Base-by-base conservation (phyloP, 2,113 vertebrate genomes). In the Callionymus lyra region DNA sequence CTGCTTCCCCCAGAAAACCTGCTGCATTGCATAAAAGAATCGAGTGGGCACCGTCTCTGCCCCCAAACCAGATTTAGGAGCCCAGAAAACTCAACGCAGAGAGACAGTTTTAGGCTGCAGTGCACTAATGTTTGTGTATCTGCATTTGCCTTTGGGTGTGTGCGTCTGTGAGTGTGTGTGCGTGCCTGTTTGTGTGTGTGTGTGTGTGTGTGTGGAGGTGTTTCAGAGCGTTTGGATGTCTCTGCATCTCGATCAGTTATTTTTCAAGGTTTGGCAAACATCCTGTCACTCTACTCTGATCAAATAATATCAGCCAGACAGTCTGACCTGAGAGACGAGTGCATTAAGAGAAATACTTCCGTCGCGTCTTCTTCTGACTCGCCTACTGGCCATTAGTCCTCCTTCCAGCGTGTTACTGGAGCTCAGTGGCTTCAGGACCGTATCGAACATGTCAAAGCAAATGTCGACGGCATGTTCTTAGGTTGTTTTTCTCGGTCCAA, bases 1-100 rank as follows among this genome's bases (percentile, higher is more conserved):
- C 68, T 79, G 53, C 71, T 69, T 69, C 65, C 75, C 62, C 74
- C 63, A 74, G 68, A 71, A 77, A 81, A 79, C 76, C 81, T 81
- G 78, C 78, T 74, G 78, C 72, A 72, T 73, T 71, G 74, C 76
- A 81, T 82, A 79, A 82, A 81, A 76, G 70, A 76, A 81, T 72
- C 38, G 77, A 81, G 80, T 82, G 80, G 77, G 80, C 80, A 82
- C 77, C 72, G 66, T 81, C 74, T 82, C 74, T 82, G 77, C 80
- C 77, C 80, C 74, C 76, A 82, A 81, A 81, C 76, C 77, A 81
- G 74, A 82, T 82, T 79, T 79, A 81, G 74, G 74, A 79, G 74
- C 72, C 76, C 76, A 66, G 72, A 75, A 79, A 78, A 81, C 76
- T 78, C 72, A 74, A 79, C 77, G 74, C 66, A 79, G 68, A 77